Evolutionary conservation across 2,888 invertebrate species (phyloP).

Genomic region (Beris chalybata): DNA sequence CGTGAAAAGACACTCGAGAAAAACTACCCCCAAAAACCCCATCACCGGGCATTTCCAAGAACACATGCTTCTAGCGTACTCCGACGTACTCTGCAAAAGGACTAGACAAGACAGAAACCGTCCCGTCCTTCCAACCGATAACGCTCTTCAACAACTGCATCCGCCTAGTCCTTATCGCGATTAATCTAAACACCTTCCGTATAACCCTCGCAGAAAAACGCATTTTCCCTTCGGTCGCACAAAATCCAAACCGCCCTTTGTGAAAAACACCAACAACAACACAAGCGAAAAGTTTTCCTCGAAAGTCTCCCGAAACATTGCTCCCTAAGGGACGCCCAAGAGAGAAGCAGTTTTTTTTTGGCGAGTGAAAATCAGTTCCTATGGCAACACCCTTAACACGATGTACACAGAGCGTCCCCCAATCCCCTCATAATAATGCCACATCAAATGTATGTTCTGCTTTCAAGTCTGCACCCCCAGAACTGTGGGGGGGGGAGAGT

Average conservation of each 20-base stretch:
- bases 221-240: constrained; percentile 9
- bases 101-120: constrained; percentile 19
- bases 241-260: not conserved
- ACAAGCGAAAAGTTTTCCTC: constrained; percentile 1
- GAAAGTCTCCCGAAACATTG: constrained; percentile 13
- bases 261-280: not conserved
- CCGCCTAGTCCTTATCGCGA: constrained; percentile 23
- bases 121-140: not conserved
- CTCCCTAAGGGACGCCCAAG: constrained; percentile 20
- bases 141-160: constrained; percentile 17
- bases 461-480: too few relatives aligned
- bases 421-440: too few relatives aligned
- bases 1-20: not conserved
- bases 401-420: not conserved
- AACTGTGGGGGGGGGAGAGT: too few relatives aligned
- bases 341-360: constrained; percentile 2
- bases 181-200: constrained; percentile 24
- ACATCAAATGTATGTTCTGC: too few relatives aligned
- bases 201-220: constrained; percentile 4
- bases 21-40: too few relatives aligned
- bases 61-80: too few relatives aligned
- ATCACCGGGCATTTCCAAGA: too few relatives aligned
- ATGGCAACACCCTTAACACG: constrained; percentile 27
- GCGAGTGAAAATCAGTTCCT: constrained; percentile 26
- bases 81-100: not conserved